A percentile compares a stretch with the other conserved stretches of the same genome.
Evolutionary conservation across 2,113 vertebrate species (phyloP).

Genomic region (Heloderma charlesbogerti): DNA sequence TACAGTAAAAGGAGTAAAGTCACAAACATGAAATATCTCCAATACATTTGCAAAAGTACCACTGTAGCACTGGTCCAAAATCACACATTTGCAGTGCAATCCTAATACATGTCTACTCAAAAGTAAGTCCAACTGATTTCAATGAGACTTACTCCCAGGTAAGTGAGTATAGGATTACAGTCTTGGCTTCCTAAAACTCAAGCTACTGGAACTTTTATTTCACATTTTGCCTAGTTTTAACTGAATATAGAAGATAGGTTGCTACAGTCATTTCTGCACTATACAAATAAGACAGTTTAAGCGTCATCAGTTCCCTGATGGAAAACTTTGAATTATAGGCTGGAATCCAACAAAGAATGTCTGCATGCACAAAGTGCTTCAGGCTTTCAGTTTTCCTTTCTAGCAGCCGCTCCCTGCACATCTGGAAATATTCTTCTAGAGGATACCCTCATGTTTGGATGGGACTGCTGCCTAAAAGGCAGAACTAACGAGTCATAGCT

Average conservation of each 20-base stretch:
- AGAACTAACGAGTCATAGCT: neutral
- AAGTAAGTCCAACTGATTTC: no score
- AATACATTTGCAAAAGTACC: slow-evolving; percentile 17
- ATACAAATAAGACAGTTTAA: neutral
- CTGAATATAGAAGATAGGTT: neutral
- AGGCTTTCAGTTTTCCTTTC: neutral
- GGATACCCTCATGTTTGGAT: neutral
- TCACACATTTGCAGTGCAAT: neutral
- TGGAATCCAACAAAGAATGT: neutral
- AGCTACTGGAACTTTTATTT: neutral
- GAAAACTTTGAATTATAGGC: neutral
- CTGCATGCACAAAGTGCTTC: neutral
- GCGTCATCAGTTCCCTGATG: neutral
- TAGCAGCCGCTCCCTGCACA: neutral
- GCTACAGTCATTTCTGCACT: neutral
- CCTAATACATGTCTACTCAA: no score
- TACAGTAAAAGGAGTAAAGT: slow-evolving; percentile 41
- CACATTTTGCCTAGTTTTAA: neutral
- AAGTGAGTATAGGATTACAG: no score
- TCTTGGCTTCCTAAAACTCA: neutral
- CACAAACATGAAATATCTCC: slow-evolving; percentile 39
- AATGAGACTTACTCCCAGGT: no score
- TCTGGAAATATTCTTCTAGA: neutral
- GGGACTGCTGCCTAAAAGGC: neutral
- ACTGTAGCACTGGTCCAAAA: neutral